Evolutionary conservation across 2,113 vertebrate genomes (phyloP).

Genomic region (Willisornis vidua): DNA sequence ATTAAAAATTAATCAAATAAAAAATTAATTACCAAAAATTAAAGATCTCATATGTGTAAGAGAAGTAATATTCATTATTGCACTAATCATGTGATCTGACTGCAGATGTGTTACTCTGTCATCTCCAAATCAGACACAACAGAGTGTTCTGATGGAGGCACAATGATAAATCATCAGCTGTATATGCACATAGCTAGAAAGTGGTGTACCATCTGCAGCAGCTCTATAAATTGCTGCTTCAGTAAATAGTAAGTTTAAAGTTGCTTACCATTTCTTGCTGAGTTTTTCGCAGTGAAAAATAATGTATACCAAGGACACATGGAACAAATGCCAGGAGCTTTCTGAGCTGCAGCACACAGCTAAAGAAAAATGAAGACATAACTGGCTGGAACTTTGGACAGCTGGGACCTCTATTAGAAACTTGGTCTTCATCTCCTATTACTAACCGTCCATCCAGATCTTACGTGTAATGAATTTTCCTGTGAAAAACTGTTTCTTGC

Average conservation of each 20-base stretch:
- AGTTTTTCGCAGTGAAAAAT: background rate
- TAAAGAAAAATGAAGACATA: background rate
- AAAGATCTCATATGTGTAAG: background rate
- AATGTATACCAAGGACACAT: background rate
- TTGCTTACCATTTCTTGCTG: background rate
- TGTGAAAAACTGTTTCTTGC: background rate
- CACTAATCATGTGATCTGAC: background rate
- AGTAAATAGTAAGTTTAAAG: background rate
- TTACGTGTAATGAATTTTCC: fast-evolving
- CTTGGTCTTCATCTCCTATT: background rate
- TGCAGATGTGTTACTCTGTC: background rate
- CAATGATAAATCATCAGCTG: background rate
- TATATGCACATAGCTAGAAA: background rate
- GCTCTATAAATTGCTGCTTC: background rate
- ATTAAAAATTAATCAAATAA: conserved; percentile 3
- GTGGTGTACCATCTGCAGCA: background rate
- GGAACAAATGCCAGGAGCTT: background rate
- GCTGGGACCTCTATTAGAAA: background rate
- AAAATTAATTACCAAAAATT: background rate
- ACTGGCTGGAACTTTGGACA: background rate
- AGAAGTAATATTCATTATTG: background rate
- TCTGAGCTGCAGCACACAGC: background rate
- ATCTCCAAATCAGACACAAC: background rate
- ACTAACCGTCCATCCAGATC: background rate
- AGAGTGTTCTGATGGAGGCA: background rate